Evolutionary conservation across 1,140 invertebrate species (phyloP).

Genomic region (Drosophila funebris): DNA sequence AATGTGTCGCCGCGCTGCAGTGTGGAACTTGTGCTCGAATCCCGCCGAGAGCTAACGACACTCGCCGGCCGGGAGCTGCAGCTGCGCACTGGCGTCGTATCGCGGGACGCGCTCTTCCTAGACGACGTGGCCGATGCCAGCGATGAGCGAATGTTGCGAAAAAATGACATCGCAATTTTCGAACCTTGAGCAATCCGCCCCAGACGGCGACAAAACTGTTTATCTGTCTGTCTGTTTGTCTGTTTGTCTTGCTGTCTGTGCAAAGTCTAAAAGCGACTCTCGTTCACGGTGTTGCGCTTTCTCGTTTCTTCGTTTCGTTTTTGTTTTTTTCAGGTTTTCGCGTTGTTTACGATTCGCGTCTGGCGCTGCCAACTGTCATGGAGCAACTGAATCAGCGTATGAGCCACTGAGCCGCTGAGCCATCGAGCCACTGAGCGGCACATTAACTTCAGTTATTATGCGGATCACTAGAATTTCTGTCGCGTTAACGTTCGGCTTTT

Average conservation of each 20-base stretch:
- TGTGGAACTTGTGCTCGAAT: slow-evolving; percentile 64
- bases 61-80: slow-evolving; percentile 63
- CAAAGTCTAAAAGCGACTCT: neutral
- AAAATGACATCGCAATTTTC: slow-evolving; percentile 71
- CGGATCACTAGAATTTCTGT: slow-evolving; percentile 75
- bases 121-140: slow-evolving; percentile 56
- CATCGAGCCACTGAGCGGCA: slow-evolving; percentile 25
- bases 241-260: neutral
- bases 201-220: neutral
- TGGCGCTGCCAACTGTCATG: slow-evolving; percentile 61
- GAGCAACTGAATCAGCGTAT: slow-evolving; percentile 39
- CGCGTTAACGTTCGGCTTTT: neutral
- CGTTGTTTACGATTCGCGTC: slow-evolving; percentile 15
- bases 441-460: slow-evolving; percentile 66
- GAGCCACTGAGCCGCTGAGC: slow-evolving; percentile 25
- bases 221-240: neutral
- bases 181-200: slow-evolving; percentile 9
- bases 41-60: slow-evolving; percentile 64
- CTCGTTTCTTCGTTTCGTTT: too few relatives aligned
- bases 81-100: slow-evolving; percentile 72
- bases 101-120: slow-evolving; percentile 74
- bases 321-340: neutral
- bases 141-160: slow-evolving; percentile 77
- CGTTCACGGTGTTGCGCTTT: neutral
- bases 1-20: slow-evolving; percentile 78